Evolutionary conservation across 2,888 invertebrate species (phyloP).

Genomic region (Xestia ashworthii): DNA sequence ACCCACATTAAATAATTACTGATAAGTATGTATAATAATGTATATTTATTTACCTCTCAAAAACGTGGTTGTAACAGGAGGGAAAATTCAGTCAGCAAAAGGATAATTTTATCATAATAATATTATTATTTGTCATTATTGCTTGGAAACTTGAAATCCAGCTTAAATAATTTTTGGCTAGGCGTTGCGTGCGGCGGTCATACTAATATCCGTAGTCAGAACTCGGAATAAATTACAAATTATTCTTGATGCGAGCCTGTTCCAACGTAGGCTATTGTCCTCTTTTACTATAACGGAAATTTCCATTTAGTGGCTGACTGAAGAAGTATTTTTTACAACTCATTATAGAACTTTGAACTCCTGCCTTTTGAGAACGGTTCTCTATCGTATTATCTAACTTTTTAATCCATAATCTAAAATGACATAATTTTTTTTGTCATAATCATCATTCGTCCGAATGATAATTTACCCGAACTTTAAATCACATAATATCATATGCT

Average conservation of each 20-base stretch:
- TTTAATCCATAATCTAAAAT: no score
- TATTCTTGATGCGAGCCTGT: slow-evolving; percentile 34
- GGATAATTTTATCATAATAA: slow-evolving; percentile 5
- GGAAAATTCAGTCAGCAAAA: slow-evolving; percentile 34
- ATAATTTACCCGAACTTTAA: no score
- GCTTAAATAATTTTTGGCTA: slow-evolving; percentile 17
- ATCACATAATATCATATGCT: no score
- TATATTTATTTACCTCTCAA: neutral
- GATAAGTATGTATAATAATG: no score
- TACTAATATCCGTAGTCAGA: slow-evolving; percentile 28
- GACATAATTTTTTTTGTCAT: no score
- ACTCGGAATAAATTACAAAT: slow-evolving; percentile 55
- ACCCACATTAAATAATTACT: neutral
- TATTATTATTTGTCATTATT: slow-evolving; percentile 14
- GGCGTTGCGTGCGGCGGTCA: slow-evolving; percentile 33
- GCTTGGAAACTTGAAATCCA: slow-evolving; percentile 1
- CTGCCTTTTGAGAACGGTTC: neutral
- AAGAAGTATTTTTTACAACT: slow-evolving; percentile 13
- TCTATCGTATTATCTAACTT: no score
- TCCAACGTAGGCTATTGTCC: slow-evolving; percentile 53
- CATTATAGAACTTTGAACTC: slow-evolving; percentile 10
- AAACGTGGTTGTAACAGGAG: slow-evolving; percentile 9
- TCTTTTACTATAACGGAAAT: slow-evolving; percentile 43
- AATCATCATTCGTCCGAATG: no score
- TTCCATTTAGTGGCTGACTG: slow-evolving; percentile 32